Evolutionary conservation across 2,888 invertebrate species (phyloP).

Genomic region (Congeria kusceri): DNA sequence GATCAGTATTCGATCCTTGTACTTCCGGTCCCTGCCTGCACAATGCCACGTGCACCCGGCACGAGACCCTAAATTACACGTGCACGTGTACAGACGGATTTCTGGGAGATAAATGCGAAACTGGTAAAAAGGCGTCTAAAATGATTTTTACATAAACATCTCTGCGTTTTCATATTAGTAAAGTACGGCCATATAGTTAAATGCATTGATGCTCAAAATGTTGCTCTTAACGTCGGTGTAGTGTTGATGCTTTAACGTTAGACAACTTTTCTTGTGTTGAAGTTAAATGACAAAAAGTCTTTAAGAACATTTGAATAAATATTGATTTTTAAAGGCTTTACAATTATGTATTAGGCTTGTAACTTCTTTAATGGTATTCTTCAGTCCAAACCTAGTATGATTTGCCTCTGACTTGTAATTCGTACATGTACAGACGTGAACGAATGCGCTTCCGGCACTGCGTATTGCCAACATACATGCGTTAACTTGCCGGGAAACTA

Average conservation of each 20-base stretch:
- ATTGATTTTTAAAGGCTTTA: too few species aligned
- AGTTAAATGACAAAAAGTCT: too few species aligned
- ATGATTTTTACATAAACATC: too few species aligned
- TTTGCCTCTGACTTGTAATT: too few species aligned
- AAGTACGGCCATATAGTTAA: too few species aligned
- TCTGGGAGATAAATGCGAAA: slow-evolving; percentile 25
- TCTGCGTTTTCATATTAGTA: too few species aligned
- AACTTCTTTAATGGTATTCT: background rate
- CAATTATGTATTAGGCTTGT: too few species aligned
- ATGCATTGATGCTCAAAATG: too few species aligned
- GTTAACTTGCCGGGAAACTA: slow-evolving; percentile 4
- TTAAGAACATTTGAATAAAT: too few species aligned
- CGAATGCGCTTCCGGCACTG: slow-evolving; percentile 7
- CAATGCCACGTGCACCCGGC: slow-evolving; percentile 21
- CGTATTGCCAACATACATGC: slow-evolving; percentile 11
- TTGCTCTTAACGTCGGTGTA: too few species aligned
- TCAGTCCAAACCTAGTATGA: background rate
- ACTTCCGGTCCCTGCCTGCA: slow-evolving; percentile 19
- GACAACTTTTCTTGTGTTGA: too few species aligned
- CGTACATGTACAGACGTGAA: background rate
- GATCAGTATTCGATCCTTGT: slow-evolving; percentile 12
- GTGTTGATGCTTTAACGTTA: too few species aligned
- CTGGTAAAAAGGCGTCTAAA: slow-evolving; percentile 7
- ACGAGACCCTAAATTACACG: slow-evolving; percentile 5
- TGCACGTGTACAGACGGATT: slow-evolving; percentile 28